These are phyloP conservation scores for Pionites leucogaster DNA, from an alignment of 2,113 vertebrate genomes.

Conservation along the genomic window DNA sequence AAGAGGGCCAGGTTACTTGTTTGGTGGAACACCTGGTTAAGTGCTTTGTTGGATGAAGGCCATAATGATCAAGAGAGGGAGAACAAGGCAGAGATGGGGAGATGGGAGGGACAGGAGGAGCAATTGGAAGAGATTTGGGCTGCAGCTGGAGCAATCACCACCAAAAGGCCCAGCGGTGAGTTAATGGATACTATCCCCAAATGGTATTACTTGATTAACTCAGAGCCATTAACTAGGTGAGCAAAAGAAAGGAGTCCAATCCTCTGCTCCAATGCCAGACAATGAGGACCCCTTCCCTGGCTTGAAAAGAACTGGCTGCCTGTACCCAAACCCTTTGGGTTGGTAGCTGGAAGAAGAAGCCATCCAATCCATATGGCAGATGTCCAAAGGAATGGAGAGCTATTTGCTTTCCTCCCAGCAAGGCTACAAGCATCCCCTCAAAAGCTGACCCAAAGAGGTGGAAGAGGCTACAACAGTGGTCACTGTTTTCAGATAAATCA, in stretches of 20 bases:
- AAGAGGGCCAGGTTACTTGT: neutral
- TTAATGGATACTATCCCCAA: neutral
- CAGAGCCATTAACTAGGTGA: neutral
- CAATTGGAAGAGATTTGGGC: neutral
- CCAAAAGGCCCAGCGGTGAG: rapidly evolving
- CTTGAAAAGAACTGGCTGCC: neutral
- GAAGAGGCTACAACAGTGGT: neutral
- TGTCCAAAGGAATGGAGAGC: neutral
- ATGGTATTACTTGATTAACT: neutral
- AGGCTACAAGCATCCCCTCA: neutral
- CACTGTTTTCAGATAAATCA: neutral
- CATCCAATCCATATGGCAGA: neutral
- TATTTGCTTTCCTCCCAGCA: neutral
- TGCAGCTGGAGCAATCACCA: neutral
- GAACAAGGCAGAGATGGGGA: neutral
- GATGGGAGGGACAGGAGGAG: neutral
- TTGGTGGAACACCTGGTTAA: constrained; percentile 36
- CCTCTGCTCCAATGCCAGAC: neutral
- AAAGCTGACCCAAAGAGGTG: neutral
- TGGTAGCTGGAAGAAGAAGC: neutral
- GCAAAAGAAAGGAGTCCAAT: neutral
- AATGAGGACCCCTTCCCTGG: neutral
- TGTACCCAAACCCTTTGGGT: neutral
- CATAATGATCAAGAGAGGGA: neutral
- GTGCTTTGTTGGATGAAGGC: constrained; percentile 24